Evolutionary conservation across 2,888 invertebrate genomes (phyloP).

Genomic region (Margaritifera margaritifera): DNA sequence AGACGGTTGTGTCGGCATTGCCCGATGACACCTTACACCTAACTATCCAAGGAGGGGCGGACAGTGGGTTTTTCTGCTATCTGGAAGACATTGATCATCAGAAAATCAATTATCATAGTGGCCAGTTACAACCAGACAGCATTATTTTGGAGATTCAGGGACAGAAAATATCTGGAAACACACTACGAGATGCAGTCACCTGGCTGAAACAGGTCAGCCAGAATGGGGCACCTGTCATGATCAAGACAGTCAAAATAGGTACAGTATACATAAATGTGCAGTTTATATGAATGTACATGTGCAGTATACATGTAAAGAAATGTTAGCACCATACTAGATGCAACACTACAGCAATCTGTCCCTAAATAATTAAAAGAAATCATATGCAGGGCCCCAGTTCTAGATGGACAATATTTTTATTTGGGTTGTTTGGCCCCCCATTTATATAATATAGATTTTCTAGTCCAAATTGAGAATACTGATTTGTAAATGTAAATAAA

Average conservation of each 20-base stretch:
- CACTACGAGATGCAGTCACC: slow-evolving; percentile 76
- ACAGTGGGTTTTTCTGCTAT: slow-evolving; percentile 71
- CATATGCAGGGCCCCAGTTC: too few species aligned
- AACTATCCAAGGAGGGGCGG: slow-evolving; percentile 75
- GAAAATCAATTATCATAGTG: slow-evolving; percentile 68
- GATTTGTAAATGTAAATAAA: too few species aligned
- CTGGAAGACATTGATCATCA: slow-evolving; percentile 64
- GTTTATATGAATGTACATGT: too few species aligned
- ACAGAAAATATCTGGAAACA: slow-evolving; percentile 77
- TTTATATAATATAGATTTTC: too few species aligned
- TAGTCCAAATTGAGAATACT: too few species aligned
- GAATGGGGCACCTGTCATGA: slow-evolving; percentile 75
- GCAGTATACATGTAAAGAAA: too few species aligned
- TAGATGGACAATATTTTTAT: too few species aligned
- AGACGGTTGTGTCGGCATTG: slow-evolving; percentile 72
- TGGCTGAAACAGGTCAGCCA: slow-evolving; percentile 76
- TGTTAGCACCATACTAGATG: too few species aligned
- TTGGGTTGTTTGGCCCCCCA: too few species aligned
- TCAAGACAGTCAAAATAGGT: slow-evolving; percentile 76
- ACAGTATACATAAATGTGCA: slow-evolving; percentile 35
- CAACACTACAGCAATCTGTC: too few species aligned
- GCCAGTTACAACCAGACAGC: slow-evolving; percentile 70
- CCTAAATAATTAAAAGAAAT: too few species aligned
- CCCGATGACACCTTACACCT: slow-evolving; percentile 73
- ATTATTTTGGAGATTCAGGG: slow-evolving; percentile 76